These are phyloP conservation scores for Macrosoma leucophasiata DNA, from an alignment of 2,888 invertebrate genomes.

Conservation along the genomic window DNA sequence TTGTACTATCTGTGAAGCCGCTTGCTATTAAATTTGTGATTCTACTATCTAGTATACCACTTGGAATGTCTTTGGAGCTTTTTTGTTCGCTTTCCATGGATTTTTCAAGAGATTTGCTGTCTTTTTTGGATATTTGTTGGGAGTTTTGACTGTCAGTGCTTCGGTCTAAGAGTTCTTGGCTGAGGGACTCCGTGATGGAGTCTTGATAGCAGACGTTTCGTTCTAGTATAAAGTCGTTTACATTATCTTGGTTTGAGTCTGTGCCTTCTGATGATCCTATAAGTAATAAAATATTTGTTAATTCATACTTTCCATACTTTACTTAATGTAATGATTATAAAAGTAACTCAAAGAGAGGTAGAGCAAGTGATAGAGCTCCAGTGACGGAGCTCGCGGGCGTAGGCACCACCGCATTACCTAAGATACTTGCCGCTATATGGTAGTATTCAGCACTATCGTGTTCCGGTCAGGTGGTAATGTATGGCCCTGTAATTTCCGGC, in stretches of 20 bases:
- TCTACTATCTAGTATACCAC: constrained; percentile 57
- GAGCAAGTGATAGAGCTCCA: no score
- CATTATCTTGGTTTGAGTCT: constrained; percentile 58
- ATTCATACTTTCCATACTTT: no score
- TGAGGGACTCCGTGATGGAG: constrained; percentile 61
- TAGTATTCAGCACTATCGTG: no score
- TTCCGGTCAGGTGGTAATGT: no score
- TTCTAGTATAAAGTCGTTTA: constrained; percentile 66
- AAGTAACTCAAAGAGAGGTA: no score
- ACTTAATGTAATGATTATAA: no score
- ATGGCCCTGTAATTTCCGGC: no score
- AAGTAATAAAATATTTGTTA: no score
- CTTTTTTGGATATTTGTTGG: constrained; percentile 45
- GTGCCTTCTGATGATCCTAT: constrained; percentile 61
- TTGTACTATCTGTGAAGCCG: constrained; percentile 57
- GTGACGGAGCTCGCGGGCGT: no score
- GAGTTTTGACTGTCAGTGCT: constrained; percentile 55
- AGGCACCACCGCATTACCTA: no score
- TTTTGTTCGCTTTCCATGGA: constrained; percentile 58
- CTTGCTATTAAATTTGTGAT: constrained; percentile 48
- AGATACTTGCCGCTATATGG: no score
- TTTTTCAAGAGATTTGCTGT: constrained; percentile 51
- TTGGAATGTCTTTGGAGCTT: constrained; percentile 58
- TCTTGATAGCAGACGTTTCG: constrained; percentile 70
- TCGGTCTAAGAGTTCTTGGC: constrained; percentile 56